Evolutionary conservation across 2,888 invertebrate genomes (phyloP).

Genomic region (Eumacrocentrus americanus): DNA sequence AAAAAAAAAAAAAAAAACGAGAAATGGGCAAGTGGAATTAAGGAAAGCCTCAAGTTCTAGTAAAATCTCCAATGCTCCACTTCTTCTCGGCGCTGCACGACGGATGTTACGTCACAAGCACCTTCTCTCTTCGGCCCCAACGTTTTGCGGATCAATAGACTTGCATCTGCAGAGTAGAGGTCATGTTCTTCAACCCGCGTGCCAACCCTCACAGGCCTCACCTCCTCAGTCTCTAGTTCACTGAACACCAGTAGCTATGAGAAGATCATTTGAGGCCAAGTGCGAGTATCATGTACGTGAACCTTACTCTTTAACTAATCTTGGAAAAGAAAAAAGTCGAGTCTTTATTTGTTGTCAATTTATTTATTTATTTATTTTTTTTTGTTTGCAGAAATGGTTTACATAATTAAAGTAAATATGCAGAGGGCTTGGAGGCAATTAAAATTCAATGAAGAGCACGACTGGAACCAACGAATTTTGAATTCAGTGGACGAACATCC

Average conservation of each 20-base stretch:
- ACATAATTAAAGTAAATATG: too few species aligned
- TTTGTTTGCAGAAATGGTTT: too few species aligned
- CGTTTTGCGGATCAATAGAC: conserved; percentile 50
- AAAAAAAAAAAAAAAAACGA: not conserved
- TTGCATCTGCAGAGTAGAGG: conserved; percentile 33
- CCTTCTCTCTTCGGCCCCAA: conserved; percentile 42
- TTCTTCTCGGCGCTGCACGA: conserved; percentile 33
- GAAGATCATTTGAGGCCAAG: conserved; percentile 19
- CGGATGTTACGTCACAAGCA: conserved; percentile 48
- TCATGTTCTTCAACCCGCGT: conserved; percentile 25
- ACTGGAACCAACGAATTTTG: too few species aligned
- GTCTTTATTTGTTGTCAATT: too few species aligned
- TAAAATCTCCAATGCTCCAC: conserved; percentile 43
- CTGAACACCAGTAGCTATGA: not conserved
- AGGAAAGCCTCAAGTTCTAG: not conserved
- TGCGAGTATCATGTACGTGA: conserved; percentile 4
- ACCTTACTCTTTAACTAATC: not conserved
- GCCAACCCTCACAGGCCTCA: conserved; percentile 11
- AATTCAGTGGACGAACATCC: too few species aligned
- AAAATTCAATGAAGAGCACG: too few species aligned
- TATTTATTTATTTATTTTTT: too few species aligned
- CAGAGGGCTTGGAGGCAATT: too few species aligned
- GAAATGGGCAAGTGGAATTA: conserved; percentile 1
- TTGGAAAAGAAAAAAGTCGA: not conserved
- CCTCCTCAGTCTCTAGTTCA: not conserved